Conservation (phyloP, 2,113 vertebrate genomes). For the Catagonus wagneri region DNA sequence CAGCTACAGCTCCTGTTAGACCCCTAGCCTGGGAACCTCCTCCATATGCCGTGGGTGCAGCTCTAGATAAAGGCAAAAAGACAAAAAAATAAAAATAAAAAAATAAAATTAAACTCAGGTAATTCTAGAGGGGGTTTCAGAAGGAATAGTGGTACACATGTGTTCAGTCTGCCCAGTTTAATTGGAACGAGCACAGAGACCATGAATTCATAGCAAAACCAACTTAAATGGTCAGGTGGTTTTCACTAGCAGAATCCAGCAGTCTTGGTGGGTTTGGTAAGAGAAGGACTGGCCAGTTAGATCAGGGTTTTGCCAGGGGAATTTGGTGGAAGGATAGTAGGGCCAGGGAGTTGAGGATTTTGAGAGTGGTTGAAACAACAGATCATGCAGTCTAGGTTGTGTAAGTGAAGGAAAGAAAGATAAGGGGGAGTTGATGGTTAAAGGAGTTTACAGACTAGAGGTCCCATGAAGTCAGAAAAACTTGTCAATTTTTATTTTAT, state of each 20-base stretch:
- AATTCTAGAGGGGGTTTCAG: neutral
- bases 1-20: too few species aligned
- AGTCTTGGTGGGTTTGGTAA: neutral
- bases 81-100: too few species aligned
- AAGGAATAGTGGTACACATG: neutral
- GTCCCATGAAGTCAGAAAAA: neutral
- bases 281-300: neutral
- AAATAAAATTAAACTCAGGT: too few species aligned
- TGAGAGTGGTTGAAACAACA: neutral
- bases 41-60: too few species aligned
- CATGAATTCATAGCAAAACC: neutral
- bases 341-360: neutral
- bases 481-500: neutral
- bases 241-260: conserved; percentile 19
- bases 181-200: neutral
- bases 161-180: neutral
- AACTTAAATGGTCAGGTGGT: neutral
- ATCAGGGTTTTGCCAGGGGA: neutral
- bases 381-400: neutral
- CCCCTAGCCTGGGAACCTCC: too few species aligned
- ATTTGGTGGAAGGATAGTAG: neutral
- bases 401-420: neutral
- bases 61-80: too few species aligned
- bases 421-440: neutral
- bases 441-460: neutral